A percentile compares a stretch with the other conserved stretches of the same genome.
These are phyloP conservation scores for Chaetura pelagica DNA, from an alignment of 2,113 vertebrate species.

Conservation along the genomic window DNA sequence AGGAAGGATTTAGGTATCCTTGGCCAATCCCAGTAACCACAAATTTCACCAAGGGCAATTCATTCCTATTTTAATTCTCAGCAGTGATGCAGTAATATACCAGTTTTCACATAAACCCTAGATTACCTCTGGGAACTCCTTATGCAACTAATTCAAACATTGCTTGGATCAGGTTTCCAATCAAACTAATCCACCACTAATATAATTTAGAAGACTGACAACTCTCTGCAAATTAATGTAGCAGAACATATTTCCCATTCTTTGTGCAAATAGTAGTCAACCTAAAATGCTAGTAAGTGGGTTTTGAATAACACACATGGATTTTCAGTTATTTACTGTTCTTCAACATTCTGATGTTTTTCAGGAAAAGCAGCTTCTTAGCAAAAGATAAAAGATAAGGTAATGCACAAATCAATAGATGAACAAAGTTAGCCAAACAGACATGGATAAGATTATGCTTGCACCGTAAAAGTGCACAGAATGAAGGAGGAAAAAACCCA, in stretches of 20 bases:
- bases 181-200: constrained; percentile 68
- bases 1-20: not conserved
- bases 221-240: constrained; percentile 34
- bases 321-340: constrained; percentile 41
- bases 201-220: constrained; percentile 61
- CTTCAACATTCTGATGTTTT: constrained; percentile 2
- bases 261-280: not conserved
- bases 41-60: constrained; percentile 8
- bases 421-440: not conserved
- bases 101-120: constrained; percentile 63
- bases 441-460: not conserved
- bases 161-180: constrained; percentile 55
- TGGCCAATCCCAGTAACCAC: not conserved
- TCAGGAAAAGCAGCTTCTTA: constrained; percentile 24
- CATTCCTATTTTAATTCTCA: constrained; percentile 22
- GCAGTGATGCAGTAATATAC: not conserved
- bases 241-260: constrained; percentile 24
- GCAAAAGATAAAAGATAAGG: constrained; percentile 41
- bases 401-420: not conserved
- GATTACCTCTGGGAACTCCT: constrained; percentile 16
- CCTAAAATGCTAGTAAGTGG: not conserved
- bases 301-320: not conserved
- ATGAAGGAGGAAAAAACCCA: not conserved
- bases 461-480: not conserved
- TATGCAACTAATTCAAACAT: constrained; percentile 56